Percentiles rank a stretch among this genome's conserved stretches.
phyloP scores from a whole-genome alignment of 2,797 vertebrate species.

The Peromyscus nudipes region DNA sequence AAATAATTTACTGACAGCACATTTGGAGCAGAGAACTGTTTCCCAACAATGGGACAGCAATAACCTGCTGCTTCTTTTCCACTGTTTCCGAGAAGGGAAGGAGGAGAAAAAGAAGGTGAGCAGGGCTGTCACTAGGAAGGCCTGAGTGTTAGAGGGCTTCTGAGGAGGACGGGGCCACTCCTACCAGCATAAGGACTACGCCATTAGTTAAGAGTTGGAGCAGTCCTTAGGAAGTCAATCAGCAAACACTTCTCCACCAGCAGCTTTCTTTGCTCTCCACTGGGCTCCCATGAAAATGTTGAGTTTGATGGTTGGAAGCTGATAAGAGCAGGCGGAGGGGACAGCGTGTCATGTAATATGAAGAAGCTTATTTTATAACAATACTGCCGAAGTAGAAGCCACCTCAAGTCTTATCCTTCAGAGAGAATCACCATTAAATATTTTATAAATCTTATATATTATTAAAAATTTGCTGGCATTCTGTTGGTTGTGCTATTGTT shows the following conservation, averaged over 20 bases:
- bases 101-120: neutral
- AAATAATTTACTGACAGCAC: constrained; percentile 34
- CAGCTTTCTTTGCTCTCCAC: constrained; percentile 8
- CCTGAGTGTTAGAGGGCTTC: neutral
- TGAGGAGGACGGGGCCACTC: neutral
- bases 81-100: neutral
- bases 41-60: neutral
- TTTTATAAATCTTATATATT: neutral
- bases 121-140: neutral
- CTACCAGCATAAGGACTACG: neutral
- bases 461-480: neutral
- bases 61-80: neutral
- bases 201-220: neutral
- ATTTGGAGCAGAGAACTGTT: neutral
- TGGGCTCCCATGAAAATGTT: neutral
- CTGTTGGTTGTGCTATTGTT: neutral
- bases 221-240: neutral
- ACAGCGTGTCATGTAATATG: neutral
- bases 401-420: neutral
- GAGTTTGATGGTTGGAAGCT: constrained; percentile 4
- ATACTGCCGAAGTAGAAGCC: constrained; percentile 9
- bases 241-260: neutral
- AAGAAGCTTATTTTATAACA: neutral
- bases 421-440: constrained; percentile 7
- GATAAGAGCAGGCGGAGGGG: neutral